phyloP scores from a whole-genome alignment of 2,797 vertebrate genomes.

The Danio choprae region DNA sequence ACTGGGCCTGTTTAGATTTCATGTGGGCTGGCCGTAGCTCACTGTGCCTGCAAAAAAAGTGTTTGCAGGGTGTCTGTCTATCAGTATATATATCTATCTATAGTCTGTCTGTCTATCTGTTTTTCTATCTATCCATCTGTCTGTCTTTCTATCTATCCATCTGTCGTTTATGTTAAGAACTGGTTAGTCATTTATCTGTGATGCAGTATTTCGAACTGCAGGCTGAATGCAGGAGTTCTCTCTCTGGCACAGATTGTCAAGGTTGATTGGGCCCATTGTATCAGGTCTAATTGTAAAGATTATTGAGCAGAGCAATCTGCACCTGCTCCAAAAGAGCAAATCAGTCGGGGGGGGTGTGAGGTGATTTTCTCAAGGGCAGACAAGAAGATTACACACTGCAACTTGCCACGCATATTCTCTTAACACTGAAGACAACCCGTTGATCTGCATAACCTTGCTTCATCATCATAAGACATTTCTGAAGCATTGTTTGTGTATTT shows the following conservation, averaged over 20 bases:
- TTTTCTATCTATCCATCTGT: background rate
- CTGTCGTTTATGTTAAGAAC: no score
- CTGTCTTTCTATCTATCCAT: background rate
- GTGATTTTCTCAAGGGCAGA: constrained; percentile 15
- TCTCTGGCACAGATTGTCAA: constrained; percentile 51
- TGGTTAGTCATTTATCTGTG: no score
- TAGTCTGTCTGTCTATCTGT: background rate
- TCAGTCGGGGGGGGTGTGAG: constrained; percentile 33
- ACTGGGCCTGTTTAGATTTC: no score
- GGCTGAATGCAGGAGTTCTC: constrained; percentile 28
- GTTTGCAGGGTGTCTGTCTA: background rate
- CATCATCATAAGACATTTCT: background rate
- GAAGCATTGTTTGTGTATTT: background rate
- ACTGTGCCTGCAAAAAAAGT: no score
- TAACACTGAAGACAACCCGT: background rate
- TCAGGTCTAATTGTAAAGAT: constrained; percentile 61
- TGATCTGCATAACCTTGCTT: background rate
- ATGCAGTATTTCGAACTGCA: background rate
- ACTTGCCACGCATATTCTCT: constrained; percentile 26
- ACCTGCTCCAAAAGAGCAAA: constrained; percentile 57
- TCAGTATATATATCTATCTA: background rate
- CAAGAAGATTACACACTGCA: constrained; percentile 18
- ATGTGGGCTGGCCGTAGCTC: no score
- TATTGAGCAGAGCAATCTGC: constrained; percentile 52
- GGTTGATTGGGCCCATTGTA: constrained; percentile 59